phyloP scores from a whole-genome alignment of 2,113 vertebrate species.

The Rousettus leschenaultii region DNA sequence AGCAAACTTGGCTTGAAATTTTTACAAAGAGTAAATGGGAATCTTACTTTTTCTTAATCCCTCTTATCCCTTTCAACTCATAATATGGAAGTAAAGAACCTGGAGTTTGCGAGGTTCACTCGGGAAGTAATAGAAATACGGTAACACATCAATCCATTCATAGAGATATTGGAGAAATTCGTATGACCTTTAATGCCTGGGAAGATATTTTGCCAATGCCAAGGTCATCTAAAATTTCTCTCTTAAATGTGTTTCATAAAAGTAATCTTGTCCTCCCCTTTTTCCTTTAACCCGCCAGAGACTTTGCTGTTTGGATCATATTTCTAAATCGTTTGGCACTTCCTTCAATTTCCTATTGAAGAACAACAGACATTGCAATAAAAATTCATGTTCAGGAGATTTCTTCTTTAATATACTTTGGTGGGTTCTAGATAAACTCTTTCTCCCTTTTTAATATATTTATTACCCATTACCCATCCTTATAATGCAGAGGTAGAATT shows the following conservation, averaged over 20 bases:
- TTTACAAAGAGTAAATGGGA: constrained; percentile 61
- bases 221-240: constrained; percentile 62
- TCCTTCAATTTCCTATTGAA: background rate
- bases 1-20: constrained; percentile 57
- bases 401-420: constrained; percentile 17
- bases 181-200: constrained; percentile 8
- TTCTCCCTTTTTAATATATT: background rate
- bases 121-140: constrained; percentile 46
- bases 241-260: constrained; percentile 45
- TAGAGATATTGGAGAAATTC: constrained; percentile 41
- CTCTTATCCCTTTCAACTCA: constrained; percentile 60
- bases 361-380: background rate
- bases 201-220: constrained; percentile 52
- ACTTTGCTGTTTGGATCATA: constrained; percentile 36
- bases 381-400: background rate
- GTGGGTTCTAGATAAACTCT: background rate
- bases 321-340: background rate
- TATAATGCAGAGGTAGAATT: background rate
- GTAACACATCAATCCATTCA: constrained; percentile 45
- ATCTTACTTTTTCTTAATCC: constrained; percentile 65
- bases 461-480: background rate
- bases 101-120: constrained; percentile 38
- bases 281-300: background rate
- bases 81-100: constrained; percentile 44
- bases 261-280: constrained; percentile 16